Base-by-base conservation (phyloP, 2,797 vertebrate species). In the Neosalanx taihuensis region DNA sequence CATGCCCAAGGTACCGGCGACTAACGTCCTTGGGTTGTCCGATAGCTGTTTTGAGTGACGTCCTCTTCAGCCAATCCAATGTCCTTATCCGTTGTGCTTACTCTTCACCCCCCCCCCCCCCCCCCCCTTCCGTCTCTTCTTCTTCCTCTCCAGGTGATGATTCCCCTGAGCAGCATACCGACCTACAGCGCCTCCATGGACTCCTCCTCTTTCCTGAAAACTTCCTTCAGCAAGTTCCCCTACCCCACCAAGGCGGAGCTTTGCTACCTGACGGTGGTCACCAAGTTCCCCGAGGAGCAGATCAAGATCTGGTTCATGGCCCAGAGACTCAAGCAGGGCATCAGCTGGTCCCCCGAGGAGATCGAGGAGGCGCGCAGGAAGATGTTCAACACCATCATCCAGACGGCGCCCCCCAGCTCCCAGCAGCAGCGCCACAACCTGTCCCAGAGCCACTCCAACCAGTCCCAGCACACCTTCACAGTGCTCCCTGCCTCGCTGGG, bases 281-380 rank as follows among this genome's bases (percentile, higher is more conserved):
- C 97, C n/a, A 97, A 97, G 88, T 99, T 96, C 71, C 96, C 96
- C 0, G 97, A 99, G 79, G 97, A 99, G 78, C 97, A 99, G 88
- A 96, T 99, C 81, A 99, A 99, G 90, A 99, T 99, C 89, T 99
- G 97, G 97, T 99, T 99, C 89, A 99, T 97, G 0, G 97, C 97
- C 3, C 97, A 99, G 83, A 91, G 97, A 86, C 90, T 99, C 58
- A 99, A 99, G 87, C 97, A 99, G 68, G 97, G 97, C 63, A 99
- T 99, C 85, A 99, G 97, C 89, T 99, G 97, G 97, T 98, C 97
- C 30, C 97, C 97, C 0, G 97, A 99, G 85, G 97, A 99, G 89
- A 99, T 99, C 0, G 97, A 99, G 83, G 97, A 99, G 26, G 96
- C 97, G 30, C 91, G 97, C 81, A 95, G 97, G 74, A 99, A 99